These are phyloP conservation scores for Zelostemma sp. DNA, from an alignment of 1,140 invertebrate species.

Conservation along the genomic window DNA sequence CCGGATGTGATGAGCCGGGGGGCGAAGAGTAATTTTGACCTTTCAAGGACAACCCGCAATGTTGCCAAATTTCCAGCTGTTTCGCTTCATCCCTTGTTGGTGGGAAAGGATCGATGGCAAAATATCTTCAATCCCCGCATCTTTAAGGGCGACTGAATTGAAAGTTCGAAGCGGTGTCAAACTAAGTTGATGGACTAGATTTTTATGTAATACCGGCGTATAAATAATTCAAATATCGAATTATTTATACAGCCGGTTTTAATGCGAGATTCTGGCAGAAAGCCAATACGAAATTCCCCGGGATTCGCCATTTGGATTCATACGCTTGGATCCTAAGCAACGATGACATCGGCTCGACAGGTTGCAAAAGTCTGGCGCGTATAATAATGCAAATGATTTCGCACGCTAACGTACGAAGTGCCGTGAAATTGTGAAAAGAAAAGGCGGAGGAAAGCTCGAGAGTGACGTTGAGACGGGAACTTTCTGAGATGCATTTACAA, in stretches of 20 bases:
- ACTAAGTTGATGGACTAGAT: too few species aligned
- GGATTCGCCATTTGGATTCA: conserved; percentile 39
- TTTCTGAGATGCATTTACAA: background rate
- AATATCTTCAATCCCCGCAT: too few species aligned
- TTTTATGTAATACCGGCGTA: conserved; percentile 41
- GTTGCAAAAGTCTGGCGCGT: conserved; percentile 36
- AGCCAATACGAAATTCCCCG: conserved; percentile 45
- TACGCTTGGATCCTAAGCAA: conserved; percentile 26
- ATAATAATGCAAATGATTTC: conserved; percentile 7
- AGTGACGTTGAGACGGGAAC: background rate
- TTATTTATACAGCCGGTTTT: conserved; percentile 43
- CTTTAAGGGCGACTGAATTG: too few species aligned
- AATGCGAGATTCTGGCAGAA: conserved; percentile 33
- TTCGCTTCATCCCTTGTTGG: conserved; percentile 10
- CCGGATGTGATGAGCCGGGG: conserved; percentile 17
- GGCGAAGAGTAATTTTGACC: conserved; percentile 11
- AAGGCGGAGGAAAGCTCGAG: conserved; percentile 1
- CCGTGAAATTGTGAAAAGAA: conserved; percentile 5
- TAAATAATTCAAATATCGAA: conserved; percentile 47
- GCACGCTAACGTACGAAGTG: conserved; percentile 2
- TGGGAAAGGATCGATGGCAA: too few species aligned
- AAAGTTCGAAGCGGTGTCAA: background rate
- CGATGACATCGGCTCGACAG: conserved; percentile 39
- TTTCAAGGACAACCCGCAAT: conserved; percentile 25
- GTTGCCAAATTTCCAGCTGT: conserved; percentile 30